A percentile compares a stretch with the other conserved stretches of the same genome.
These are phyloP conservation scores for Diachasma alloeum DNA, from an alignment of 1,140 invertebrate species.

Conservation along the genomic window DNA sequence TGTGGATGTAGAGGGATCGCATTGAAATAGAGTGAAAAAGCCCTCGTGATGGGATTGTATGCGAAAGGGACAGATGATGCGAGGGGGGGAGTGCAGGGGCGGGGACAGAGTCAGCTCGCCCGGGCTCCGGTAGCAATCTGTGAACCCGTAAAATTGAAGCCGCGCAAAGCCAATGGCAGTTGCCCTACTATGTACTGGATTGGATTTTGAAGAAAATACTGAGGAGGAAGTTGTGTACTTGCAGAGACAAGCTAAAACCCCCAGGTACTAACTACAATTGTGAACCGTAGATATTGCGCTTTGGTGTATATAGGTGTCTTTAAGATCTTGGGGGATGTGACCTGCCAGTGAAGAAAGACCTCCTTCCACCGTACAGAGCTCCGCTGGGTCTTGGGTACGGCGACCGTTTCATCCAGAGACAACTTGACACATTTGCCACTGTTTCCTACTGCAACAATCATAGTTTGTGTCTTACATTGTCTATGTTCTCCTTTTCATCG, in stretches of 20 bases:
- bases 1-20: background rate
- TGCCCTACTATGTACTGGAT: background rate
- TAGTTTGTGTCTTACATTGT: conserved; percentile 26
- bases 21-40: background rate
- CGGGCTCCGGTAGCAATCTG: background rate
- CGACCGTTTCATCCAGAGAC: conserved; percentile 42
- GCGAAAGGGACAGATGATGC: background rate
- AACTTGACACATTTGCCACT: conserved; percentile 49
- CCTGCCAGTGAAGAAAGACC: background rate
- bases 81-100: background rate
- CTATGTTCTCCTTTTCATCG: conserved; percentile 21
- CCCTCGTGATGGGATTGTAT: background rate
- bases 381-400: conserved; percentile 35
- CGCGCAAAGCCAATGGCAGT: background rate
- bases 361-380: no score
- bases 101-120: background rate
- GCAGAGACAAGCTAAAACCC: conserved; percentile 27
- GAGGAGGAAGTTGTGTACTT: background rate
- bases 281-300: conserved; percentile 32
- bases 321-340: background rate
- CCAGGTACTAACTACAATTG: conserved; percentile 46
- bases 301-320: conserved; percentile 30
- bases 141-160: conserved; percentile 9
- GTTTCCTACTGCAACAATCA: conserved; percentile 12
- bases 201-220: conserved; percentile 11